A percentile compares a stretch with the other conserved stretches of the same genome.
phyloP scores from a whole-genome alignment of 2,797 vertebrate genomes.

The Esox masquinongy region DNA sequence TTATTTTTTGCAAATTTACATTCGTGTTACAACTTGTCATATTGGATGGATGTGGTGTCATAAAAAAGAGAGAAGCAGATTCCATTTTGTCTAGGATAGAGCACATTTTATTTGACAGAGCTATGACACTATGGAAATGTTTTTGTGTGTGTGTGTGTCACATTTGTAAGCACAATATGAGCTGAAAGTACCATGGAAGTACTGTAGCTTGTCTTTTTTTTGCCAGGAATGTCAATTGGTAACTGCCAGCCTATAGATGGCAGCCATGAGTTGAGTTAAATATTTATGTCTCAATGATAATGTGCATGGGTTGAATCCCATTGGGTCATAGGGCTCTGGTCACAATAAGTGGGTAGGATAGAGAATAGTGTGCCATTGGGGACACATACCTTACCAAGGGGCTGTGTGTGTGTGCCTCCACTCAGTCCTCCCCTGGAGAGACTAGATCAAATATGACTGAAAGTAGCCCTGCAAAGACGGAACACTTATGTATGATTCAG shows the following conservation, averaged over 20 bases:
- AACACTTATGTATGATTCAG: slow-evolving; percentile 61
- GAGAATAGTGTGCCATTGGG: background rate
- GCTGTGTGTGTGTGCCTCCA: slow-evolving; percentile 26
- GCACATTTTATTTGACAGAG: background rate
- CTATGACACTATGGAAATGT: background rate
- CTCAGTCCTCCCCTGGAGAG: slow-evolving; percentile 29
- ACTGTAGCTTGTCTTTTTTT: background rate
- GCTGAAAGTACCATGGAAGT: background rate
- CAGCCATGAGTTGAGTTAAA: slow-evolving; percentile 52
- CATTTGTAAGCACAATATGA: background rate
- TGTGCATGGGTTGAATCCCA: slow-evolving; percentile 21
- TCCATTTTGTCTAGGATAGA: background rate
- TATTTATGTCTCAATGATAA: background rate
- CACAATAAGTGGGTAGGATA: background rate
- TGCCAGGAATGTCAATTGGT: slow-evolving; percentile 19
- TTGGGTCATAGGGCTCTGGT: background rate
- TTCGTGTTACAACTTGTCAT: background rate
- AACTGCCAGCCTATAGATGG: slow-evolving; percentile 61
- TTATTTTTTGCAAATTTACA: no score
- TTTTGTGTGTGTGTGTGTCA: background rate
- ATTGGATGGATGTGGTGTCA: slow-evolving; percentile 1
- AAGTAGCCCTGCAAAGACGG: slow-evolving; percentile 46
- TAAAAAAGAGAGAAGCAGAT: slow-evolving; percentile 1
- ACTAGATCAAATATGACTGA: slow-evolving; percentile 46
- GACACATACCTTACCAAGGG: background rate